Percentiles rank a stretch among this genome's conserved stretches.
These are phyloP conservation scores for Penaeus indicus DNA, from an alignment of 1,140 invertebrate species.

Conservation along the genomic window DNA sequence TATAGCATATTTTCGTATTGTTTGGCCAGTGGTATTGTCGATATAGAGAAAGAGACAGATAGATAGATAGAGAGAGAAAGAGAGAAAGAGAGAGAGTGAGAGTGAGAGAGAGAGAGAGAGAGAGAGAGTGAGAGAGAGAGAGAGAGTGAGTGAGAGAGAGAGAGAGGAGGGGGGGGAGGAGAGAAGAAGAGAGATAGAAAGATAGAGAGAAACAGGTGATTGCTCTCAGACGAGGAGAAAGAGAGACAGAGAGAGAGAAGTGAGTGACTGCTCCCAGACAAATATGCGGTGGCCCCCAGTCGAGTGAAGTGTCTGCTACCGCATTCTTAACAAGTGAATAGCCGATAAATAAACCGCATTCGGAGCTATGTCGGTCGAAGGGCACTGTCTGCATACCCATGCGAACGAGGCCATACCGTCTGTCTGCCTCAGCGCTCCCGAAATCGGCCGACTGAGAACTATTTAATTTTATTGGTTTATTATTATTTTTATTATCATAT, in stretches of 20 bases:
- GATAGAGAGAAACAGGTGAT: not conserved
- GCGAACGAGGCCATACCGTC: too few relatives aligned
- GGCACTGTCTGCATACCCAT: too few relatives aligned
- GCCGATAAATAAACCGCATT: too few relatives aligned
- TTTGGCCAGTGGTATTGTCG: not conserved
- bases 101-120: not conserved
- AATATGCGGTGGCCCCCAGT: too few relatives aligned
- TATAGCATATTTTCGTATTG: too few relatives aligned
- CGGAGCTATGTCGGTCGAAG: too few relatives aligned
- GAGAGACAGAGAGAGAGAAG: not conserved
- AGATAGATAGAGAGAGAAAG: not conserved
- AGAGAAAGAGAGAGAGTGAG: not conserved
- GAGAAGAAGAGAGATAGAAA: not conserved
- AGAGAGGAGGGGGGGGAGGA: not conserved
- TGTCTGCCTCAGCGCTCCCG: too few relatives aligned
- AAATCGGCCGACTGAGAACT: too few relatives aligned
- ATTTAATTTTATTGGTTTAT: too few relatives aligned
- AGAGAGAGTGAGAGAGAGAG: not conserved
- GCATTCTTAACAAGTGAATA: too few relatives aligned
- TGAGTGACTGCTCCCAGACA: not conserved
- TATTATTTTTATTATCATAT: too few relatives aligned
- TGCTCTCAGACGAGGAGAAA: not conserved
- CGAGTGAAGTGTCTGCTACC: too few relatives aligned
- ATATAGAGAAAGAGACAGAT: not conserved
- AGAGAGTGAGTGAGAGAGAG: conserved; percentile 1